A percentile compares a stretch with the other conserved stretches of the same genome.
Evolutionary conservation across 2,888 invertebrate species (phyloP).

Genomic region (Crossocerus cetratus): DNA sequence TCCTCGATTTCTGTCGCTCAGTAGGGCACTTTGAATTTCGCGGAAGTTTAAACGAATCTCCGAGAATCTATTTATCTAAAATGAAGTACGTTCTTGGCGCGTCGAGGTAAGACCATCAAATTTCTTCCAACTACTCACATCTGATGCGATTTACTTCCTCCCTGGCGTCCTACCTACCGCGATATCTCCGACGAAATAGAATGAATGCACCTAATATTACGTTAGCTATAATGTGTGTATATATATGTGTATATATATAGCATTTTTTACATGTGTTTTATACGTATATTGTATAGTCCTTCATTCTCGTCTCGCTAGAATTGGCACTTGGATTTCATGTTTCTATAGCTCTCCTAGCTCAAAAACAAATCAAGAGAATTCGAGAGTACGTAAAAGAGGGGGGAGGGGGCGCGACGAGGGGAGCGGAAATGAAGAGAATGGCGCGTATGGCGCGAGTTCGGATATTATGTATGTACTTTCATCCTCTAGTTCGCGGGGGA

Average conservation of each 20-base stretch:
- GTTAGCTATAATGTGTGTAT: conserved; percentile 39
- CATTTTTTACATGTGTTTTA: conserved; percentile 17
- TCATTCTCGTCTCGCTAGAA: conserved; percentile 66
- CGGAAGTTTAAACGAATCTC: conserved; percentile 24
- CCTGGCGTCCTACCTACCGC: conserved; percentile 12
- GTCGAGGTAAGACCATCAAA: conserved; percentile 11
- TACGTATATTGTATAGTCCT: conserved; percentile 54
- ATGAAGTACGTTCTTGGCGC: conserved; percentile 13
- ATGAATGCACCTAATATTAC: conserved; percentile 51
- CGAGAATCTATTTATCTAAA: conserved; percentile 18
- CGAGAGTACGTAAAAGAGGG: conserved; percentile 9
- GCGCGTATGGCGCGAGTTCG: conserved; percentile 9
- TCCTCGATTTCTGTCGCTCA: conserved; percentile 10
- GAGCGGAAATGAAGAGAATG: conserved; percentile 10
- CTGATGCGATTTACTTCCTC: conserved; percentile 13
- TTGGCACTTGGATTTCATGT: conserved; percentile 68
- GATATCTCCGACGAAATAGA: conserved; percentile 39
- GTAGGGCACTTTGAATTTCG: no score
- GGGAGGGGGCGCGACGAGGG: conserved; percentile 6
- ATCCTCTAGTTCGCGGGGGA: conserved; percentile 9
- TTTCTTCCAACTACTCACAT: not conserved
- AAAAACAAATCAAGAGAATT: conserved; percentile 23
- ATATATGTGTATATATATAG: conserved; percentile 15
- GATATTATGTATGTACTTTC: not conserved
- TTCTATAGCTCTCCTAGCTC: conserved; percentile 19